Evolutionary conservation across 2,888 invertebrate species (phyloP), one percentile per base, ranked within the genome.

Genomic region (Hermodice carunculata): DNA sequence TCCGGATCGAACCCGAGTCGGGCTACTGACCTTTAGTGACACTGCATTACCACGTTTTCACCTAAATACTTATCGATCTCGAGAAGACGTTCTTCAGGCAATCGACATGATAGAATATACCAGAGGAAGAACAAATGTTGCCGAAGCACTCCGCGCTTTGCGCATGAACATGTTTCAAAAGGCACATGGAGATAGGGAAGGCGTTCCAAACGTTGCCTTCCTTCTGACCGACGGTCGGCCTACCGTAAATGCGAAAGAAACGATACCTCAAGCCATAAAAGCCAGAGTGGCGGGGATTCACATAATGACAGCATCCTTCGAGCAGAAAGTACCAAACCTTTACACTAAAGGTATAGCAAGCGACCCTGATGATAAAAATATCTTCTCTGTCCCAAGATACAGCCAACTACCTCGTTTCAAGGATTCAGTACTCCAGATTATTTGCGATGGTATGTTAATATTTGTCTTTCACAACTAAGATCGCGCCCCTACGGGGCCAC

Each of bases 201-300:
- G 49, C 29, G 57, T 57, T n/a, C 57, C 63, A 49, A 63, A 63
- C 59, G 48, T 42, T 19, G 63, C 56, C 43, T 37, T 63, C 19
- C 26, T 63, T n/a, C 34, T 63, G 17, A 48, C 52, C 11, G 80
- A 80, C 59, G 81, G 81, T 1, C 74, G 78, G 44, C 80, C 82
- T 0, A 81, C 81, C 61, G 70, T 82, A 19, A 72, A 79, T 58
- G 72, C 72, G 32, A 64, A 74, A 26, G 66, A 76, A 22, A 82
- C 81, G 4, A 56, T 82, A 26, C 80, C 80, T 0, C 78, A 82
- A 66, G 82, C 81, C 6, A 63, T 63, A 40, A 32, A 60, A n/a
- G n/a, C 51, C 4, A 51, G 64, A 17, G 40, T 64, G 31, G 49
- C 53, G 24, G 70, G 67, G 5, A 61, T 71, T 44, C 68, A 70